Evolutionary conservation across 2,888 invertebrate species (phyloP), one percentile per base, ranked within the genome.

Genomic region (Lepidochrysops patricia): DNA sequence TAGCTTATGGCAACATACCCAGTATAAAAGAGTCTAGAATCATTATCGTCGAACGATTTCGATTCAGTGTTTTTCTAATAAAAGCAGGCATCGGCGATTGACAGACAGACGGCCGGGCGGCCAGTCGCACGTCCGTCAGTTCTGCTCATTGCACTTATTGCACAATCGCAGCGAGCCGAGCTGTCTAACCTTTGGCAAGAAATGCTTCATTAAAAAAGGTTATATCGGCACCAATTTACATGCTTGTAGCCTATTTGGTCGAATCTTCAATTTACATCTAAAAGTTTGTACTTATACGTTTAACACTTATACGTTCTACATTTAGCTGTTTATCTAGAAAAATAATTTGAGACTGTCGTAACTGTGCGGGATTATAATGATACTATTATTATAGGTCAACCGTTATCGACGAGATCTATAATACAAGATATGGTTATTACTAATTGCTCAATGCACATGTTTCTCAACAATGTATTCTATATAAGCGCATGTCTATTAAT

Each of bases 131-230:
- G 72, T 68, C 74, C 68, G 72, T 79, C 82, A 71, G 80, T 80
- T 82, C 79, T 80, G 79, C 74, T 78, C 78, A 76, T 77, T 82
- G 79, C 77, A 75, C 75, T 71, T 66, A 72, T 78, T 76, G 72
- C 73, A 76, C 76, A 75, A 79, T 76, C 66, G 63, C 71, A 66
- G 63, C 68, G 63, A 63, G 66, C 61, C 62, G 64, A 65, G 69
- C 67, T 67, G 32, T 54, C 54, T 61, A 60, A 63, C 62, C 61
- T 69, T 63, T 63, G 60, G 61, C 62, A 49, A 57, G 58, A 56
- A 62, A 57, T 57, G 35, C 54, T 60, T 57, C 57, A 43, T 54
- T 54, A 29, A 29, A 27, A n/a, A 52, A 43, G 43, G 52, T 52
- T 15, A 52, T 52, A 52, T 26, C 52, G 19, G 19, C 13, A 43